These are phyloP conservation scores for Podarcis siculus DNA, from an alignment of 2,797 vertebrate genomes.

Conservation along the genomic window DNA sequence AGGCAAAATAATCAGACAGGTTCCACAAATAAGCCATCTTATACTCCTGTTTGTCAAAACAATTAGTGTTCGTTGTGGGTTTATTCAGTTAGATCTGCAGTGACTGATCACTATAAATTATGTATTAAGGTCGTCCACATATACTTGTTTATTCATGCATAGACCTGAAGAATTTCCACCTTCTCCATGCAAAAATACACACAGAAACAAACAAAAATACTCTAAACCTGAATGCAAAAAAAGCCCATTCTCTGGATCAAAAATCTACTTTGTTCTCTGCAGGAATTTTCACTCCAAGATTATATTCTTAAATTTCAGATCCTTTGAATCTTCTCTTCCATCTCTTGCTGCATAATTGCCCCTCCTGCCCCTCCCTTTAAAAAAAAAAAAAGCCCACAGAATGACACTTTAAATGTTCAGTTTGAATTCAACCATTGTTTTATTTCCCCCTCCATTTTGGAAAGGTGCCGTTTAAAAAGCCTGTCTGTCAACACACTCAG, in stretches of 20 bases:
- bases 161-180: conserved; percentile 82
- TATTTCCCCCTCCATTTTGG: neutral
- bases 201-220: conserved; percentile 42
- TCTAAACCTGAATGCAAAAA: conserved; percentile 12
- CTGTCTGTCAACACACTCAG: neutral
- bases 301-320: conserved; percentile 3
- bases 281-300: conserved; percentile 14
- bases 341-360: conserved; percentile 14
- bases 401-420: neutral
- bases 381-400: conserved; percentile 3
- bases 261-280: conserved; percentile 58
- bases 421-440: conserved; percentile 56
- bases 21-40: conserved; percentile 70
- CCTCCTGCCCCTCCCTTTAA: neutral
- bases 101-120: conserved; percentile 93
- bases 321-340: conserved; percentile 42
- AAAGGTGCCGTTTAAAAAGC: neutral
- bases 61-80: conserved; percentile 87
- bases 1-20: conserved; percentile 43
- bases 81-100: conserved; percentile 82
- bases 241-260: conserved; percentile 44
- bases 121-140: conserved; percentile 90
- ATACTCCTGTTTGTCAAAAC: conserved; percentile 84
- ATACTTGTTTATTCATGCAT: conserved; percentile 92
- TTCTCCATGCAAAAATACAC: conserved; percentile 68